Percentiles rank a stretch among this genome's conserved stretches.
phyloP scores from a whole-genome alignment of 2,797 vertebrate species.

The Schizopygopsis malacanthus region DNA sequence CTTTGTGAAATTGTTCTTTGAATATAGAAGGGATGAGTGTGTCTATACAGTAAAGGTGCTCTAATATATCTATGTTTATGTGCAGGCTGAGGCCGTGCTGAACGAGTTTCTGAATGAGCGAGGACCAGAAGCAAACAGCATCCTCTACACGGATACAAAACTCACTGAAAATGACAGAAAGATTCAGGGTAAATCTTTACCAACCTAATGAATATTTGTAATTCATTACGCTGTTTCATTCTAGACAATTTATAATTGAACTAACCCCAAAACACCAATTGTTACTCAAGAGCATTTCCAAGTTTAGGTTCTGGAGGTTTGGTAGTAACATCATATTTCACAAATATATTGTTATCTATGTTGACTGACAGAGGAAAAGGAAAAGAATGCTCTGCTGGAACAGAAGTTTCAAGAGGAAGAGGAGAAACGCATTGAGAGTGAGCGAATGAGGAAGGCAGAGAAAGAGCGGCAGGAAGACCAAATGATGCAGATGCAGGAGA shows the following conservation, averaged over 20 bases:
- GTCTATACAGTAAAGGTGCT: not conserved
- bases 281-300: not conserved
- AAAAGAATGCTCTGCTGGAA: conserved; percentile 42
- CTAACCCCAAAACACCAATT: not conserved
- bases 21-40: not conserved
- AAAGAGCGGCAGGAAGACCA: conserved; percentile 49
- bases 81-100: conserved; percentile 63
- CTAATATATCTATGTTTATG: conserved; percentile 21
- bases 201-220: not conserved
- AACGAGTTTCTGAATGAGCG: conserved; percentile 58
- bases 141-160: conserved; percentile 59
- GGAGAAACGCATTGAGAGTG: conserved; percentile 49
- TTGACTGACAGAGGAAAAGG: conserved; percentile 49
- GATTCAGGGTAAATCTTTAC: conserved; percentile 51
- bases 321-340: not conserved
- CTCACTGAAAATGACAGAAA: conserved; percentile 60
- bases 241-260: not conserved
- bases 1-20: not conserved
- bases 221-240: not conserved
- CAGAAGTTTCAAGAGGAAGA: conserved; percentile 56
- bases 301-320: not conserved
- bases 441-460: conserved; percentile 41
- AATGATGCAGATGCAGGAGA: conserved; percentile 46
- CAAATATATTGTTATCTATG: not conserved
- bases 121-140: conserved; percentile 51